These are phyloP conservation scores for Dicyrtomina minuta DNA, from an alignment of 2,888 invertebrate genomes.

Conservation along the genomic window DNA sequence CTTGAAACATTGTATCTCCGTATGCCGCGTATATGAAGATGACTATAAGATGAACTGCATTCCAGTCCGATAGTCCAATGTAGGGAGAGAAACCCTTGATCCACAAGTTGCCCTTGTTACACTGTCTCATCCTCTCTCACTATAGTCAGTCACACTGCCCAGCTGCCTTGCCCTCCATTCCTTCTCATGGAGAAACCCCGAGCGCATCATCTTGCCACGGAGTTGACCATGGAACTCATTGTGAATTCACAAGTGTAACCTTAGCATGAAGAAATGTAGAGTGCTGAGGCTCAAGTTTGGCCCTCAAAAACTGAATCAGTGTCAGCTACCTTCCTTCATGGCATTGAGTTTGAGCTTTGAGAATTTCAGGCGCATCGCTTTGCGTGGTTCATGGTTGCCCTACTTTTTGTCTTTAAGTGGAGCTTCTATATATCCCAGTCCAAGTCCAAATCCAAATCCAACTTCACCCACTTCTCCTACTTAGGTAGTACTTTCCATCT, in stretches of 20 bases:
- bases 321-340: conserved; percentile 22
- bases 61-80: no score
- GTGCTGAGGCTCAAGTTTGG: conserved; percentile 9
- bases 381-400: no score
- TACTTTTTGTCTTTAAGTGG: neutral
- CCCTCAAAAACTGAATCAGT: conserved; percentile 26
- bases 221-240: conserved; percentile 15
- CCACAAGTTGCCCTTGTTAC: neutral
- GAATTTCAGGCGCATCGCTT: conserved; percentile 12
- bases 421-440: neutral
- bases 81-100: no score
- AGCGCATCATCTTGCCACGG: neutral
- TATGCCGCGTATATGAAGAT: no score
- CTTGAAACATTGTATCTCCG: no score
- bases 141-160: no score
- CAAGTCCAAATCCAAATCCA: neutral
- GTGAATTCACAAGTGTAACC: conserved; percentile 18
- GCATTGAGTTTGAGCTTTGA: conserved; percentile 3
- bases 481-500: no score
- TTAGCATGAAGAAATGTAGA: conserved; percentile 15
- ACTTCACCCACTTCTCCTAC: neutral
- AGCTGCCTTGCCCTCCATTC: neutral
- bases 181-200: neutral
- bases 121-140: neutral
- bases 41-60: no score